Percentiles rank a stretch among this genome's conserved stretches.
Conservation (phyloP, 2,113 vertebrate species). For the Callopanchax toddi region DNA sequence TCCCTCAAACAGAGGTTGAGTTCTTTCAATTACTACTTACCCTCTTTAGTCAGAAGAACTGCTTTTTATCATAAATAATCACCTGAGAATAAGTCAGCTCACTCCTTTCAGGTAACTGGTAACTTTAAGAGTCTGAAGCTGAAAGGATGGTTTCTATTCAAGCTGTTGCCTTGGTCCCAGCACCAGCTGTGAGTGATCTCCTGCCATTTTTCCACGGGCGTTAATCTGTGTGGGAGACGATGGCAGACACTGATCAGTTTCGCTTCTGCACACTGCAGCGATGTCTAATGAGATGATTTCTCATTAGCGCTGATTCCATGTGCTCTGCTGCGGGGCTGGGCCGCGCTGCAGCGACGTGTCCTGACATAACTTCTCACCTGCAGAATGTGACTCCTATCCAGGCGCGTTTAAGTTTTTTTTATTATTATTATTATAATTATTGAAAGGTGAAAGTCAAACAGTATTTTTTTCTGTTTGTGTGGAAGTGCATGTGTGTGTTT, state of each 20-base stretch:
- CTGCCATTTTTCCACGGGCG: conserved; percentile 33
- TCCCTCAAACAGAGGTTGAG: neutral
- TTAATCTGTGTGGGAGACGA: conserved; percentile 44
- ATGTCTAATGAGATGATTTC: conserved; percentile 69
- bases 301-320: conserved; percentile 57
- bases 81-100: neutral
- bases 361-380: conserved; percentile 24
- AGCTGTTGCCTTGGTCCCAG: conserved; percentile 33
- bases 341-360: conserved; percentile 4
- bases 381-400: neutral
- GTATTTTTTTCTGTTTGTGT: no score
- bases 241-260: conserved; percentile 52
- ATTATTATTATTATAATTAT: no score
- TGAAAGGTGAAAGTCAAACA: no score
- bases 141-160: conserved; percentile 18
- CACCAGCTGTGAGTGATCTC: conserved; percentile 41
- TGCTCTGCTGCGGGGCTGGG: conserved; percentile 27
- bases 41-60: neutral
- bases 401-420: no score
- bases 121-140: conserved; percentile 6
- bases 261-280: conserved; percentile 38
- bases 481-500: no score
- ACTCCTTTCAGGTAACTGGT: neutral
- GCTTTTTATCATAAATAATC: neutral
- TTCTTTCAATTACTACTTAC: neutral